phyloP scores from a whole-genome alignment of 2,888 invertebrate species.

The Asteroscopus sphinx region DNA sequence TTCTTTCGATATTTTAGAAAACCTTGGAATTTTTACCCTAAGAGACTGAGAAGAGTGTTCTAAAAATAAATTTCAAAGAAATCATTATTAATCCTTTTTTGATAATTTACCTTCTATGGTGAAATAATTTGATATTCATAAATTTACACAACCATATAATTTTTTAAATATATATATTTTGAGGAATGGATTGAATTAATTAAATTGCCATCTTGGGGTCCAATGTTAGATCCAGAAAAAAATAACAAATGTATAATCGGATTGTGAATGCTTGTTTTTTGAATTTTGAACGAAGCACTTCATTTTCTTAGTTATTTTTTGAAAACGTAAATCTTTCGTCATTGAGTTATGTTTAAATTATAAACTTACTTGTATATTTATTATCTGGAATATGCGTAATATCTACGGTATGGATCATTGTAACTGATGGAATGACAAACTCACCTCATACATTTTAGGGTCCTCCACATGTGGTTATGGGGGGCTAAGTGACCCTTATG shows the following conservation, averaged over 20 bases:
- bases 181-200: slow-evolving; percentile 50
- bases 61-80: slow-evolving; percentile 77
- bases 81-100: slow-evolving; percentile 60
- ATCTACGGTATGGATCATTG: slow-evolving; percentile 24
- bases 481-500: too few relatives aligned
- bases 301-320: slow-evolving; percentile 17
- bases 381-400: slow-evolving; percentile 16
- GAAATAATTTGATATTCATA: slow-evolving; percentile 41
- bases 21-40: slow-evolving; percentile 83
- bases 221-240: slow-evolving; percentile 64
- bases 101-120: slow-evolving; percentile 40
- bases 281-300: slow-evolving; percentile 22
- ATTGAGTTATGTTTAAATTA: slow-evolving; percentile 30
- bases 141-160: slow-evolving; percentile 31
- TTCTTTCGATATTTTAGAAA: slow-evolving; percentile 56
- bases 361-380: slow-evolving; percentile 15
- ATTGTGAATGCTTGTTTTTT: slow-evolving; percentile 39
- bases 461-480: slow-evolving; percentile 1
- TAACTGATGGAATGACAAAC: slow-evolving; percentile 4
- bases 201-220: slow-evolving; percentile 60
- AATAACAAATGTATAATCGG: slow-evolving; percentile 48
- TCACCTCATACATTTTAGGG: slow-evolving; percentile 32
- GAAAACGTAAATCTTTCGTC: slow-evolving; percentile 20
- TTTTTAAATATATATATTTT: slow-evolving; percentile 41
- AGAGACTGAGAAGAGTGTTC: slow-evolving; percentile 89